Evolutionary conservation across 2,888 invertebrate species (phyloP), one percentile per base, ranked within the genome.

Genomic region (Notodromas monacha): DNA sequence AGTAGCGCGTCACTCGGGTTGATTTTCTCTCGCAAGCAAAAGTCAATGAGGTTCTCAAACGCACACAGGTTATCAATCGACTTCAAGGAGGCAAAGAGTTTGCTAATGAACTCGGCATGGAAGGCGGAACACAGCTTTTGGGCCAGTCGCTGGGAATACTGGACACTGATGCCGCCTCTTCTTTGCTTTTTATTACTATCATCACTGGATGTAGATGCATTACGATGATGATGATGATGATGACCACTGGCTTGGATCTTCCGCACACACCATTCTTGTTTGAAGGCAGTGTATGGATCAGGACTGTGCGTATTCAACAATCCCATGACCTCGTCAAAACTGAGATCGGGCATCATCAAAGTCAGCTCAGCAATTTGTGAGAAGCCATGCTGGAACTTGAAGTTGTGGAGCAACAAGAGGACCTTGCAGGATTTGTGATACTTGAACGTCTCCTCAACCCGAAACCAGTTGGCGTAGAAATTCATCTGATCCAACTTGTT

Each of bases 11-110:
- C 21, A 21, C n/a, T 21, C 21, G n/a, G 21, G 21, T 21, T 21
- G 21, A 21, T 21, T 21, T 21, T 21, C 21, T 21, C 21, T 21
- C 21, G 6, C n/a, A 21, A 21, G n/a, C 21, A 21, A 21, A 21
- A 21, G 21, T 21, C 21, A 21, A 21, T 21, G 21, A 21, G 21
- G 21, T 21, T n/a, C n/a, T 21, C 21, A 21, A 21, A 21, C 21
- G 21, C 21, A n/a, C 8, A 21, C 21, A 21, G 21, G n/a, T 21
- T 21, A 21, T 21, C 21, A 21, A 21, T 21, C 21, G 21, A 21
- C 21, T 21, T 21, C 21, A 21, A 21, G 21, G 8, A 21, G 21
- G 8, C 21, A 21, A 21, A 21, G 8, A 21, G 21, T 21, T 21
- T 21, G 21, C 21, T n/a, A 21, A 21, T 21, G 21, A 21, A 21